Evolutionary conservation across 2,797 vertebrate species (phyloP).

Genomic region (Anolis apletophallus): DNA sequence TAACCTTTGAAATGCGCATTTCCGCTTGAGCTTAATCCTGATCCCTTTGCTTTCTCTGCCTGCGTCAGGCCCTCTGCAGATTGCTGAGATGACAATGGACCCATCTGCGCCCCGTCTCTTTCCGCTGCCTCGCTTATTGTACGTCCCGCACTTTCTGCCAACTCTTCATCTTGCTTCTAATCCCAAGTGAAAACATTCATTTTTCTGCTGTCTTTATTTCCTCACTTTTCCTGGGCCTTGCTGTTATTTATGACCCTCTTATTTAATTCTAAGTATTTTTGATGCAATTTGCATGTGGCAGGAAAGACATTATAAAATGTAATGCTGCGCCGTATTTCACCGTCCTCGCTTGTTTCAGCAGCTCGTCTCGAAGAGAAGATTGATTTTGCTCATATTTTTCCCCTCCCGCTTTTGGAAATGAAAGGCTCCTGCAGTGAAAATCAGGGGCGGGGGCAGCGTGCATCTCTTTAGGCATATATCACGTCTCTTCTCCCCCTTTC

Average conservation of each 20-base stretch:
- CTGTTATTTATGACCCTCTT: background rate
- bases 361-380: background rate
- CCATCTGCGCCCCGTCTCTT: no score
- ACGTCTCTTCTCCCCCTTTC: background rate
- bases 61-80: no score
- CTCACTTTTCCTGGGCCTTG: background rate
- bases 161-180: background rate
- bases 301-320: background rate
- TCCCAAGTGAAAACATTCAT: background rate
- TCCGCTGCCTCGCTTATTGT: background rate
- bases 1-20: background rate
- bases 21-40: background rate
- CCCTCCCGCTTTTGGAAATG: background rate
- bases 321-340: background rate
- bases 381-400: constrained; percentile 18
- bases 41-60: no score
- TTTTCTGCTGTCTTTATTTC: background rate
- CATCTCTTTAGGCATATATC: background rate
- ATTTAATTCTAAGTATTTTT: constrained; percentile 18
- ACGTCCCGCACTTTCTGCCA: fast-evolving
- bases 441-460: background rate
- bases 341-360: background rate
- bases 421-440: background rate
- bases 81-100: background rate
- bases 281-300: constrained; percentile 1